A percentile compares a stretch with the other conserved stretches of the same genome.
Conservation (phyloP, 37 sponge, comb jelly and placozoan genomes). For the Bolinopsis microptera region DNA sequence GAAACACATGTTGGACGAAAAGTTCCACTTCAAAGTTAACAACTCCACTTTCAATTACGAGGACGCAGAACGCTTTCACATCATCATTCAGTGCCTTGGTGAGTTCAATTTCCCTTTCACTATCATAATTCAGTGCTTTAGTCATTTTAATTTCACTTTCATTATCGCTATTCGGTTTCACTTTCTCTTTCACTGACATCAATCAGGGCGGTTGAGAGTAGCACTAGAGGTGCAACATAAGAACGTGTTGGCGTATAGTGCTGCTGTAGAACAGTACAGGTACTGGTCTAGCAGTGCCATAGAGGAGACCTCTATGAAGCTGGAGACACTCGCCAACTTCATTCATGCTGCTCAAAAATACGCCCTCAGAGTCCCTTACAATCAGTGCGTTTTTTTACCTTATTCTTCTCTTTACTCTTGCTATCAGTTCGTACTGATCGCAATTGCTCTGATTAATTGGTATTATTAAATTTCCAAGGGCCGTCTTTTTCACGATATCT, state of each 20-base stretch:
- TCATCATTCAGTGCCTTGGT: constrained; percentile 62
- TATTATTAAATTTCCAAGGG: too few relatives aligned
- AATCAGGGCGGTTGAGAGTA: constrained; percentile 52
- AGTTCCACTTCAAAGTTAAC: background rate
- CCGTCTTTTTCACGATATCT: too few relatives aligned
- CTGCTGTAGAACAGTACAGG: constrained; percentile 48
- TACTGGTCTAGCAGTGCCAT: constrained; percentile 6
- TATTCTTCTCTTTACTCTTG: too few relatives aligned
- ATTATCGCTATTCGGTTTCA: too few relatives aligned
- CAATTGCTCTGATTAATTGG: too few relatives aligned
- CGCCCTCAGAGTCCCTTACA: background rate
- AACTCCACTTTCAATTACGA: constrained; percentile 34
- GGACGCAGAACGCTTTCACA: constrained; percentile 45
- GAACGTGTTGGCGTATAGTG: constrained; percentile 33
- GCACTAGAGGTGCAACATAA: constrained; percentile 55
- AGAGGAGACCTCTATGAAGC: constrained; percentile 51
- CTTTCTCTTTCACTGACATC: too few relatives aligned
- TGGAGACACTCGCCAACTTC: constrained; percentile 42
- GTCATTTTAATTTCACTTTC: too few relatives aligned
- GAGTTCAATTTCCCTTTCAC: too few relatives aligned
- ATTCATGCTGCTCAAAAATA: constrained; percentile 43
- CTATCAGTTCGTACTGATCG: too few relatives aligned
- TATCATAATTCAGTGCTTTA: too few relatives aligned
- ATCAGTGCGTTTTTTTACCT: too few relatives aligned
- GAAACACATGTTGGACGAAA: constrained; percentile 21